Percentiles rank a stretch among this genome's conserved stretches.
phyloP scores from a whole-genome alignment of 2,797 vertebrate genomes.

The Graptemys geographica region DNA sequence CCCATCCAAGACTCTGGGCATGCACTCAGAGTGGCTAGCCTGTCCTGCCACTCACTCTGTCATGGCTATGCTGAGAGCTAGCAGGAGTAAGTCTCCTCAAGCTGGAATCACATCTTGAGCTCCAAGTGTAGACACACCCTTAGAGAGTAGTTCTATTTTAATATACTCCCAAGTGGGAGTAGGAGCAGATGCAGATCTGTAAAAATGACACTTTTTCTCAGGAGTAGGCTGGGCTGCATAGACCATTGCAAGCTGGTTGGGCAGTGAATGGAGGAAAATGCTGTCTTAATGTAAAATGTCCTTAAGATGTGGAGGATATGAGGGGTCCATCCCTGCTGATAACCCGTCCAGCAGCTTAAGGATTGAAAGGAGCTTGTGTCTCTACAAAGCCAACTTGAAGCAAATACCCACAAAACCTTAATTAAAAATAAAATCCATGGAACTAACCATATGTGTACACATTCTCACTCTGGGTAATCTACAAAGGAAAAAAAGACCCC shows the following conservation, averaged over 20 bases:
- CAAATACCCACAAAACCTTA: rapidly evolving
- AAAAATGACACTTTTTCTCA: not conserved
- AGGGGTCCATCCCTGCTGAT: not conserved
- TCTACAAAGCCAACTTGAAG: not conserved
- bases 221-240: rapidly evolving
- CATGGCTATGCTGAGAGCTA: not conserved
- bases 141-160: not conserved
- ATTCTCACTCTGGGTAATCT: not conserved
- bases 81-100: not conserved
- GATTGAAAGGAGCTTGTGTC: not conserved
- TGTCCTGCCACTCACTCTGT: not conserved
- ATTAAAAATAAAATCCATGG: not conserved
- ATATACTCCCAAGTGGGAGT: not conserved
- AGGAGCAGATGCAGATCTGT: not conserved
- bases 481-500: not conserved
- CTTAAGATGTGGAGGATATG: not conserved
- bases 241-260: not conserved
- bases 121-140: not conserved
- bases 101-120: not conserved
- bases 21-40: not conserved
- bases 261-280: not conserved
- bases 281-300: not conserved
- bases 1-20: not conserved
- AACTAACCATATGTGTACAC: not conserved
- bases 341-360: not conserved